Base-by-base conservation (phyloP, 2,888 invertebrate genomes). In the Mesodorylaimus sp. region DNA sequence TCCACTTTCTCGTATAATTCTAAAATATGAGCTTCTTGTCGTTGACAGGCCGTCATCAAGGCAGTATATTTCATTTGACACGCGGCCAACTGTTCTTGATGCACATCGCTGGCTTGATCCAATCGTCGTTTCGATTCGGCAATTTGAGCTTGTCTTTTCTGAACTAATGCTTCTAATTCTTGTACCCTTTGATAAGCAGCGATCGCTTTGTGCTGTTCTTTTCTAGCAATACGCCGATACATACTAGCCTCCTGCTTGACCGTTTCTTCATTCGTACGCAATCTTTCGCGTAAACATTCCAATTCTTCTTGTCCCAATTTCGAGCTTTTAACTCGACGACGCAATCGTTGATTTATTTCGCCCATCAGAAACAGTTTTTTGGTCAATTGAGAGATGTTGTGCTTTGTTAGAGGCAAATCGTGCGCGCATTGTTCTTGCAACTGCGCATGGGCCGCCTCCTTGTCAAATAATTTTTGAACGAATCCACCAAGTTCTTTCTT, bases 11-110 rank as follows among this genome's bases (percentile, higher is more conserved):
- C 29, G 23, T 45, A 45, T 21, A 45, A 23, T 7, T 45, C 32
- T 21, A 45, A 27, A 5, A 45, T 28, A 27, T 45, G 32, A 10
- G n/a, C 28, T 19, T 45, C 45, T 28, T 28, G 45, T 3, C 45
- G 45, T 28, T 45, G 45, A 24, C 45, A 45, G 3, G 29, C 45
- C 5, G 45, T 10, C n/a, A n/a, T 5, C 45, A 45, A n/a, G 28
- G 45, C 28, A 5, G n/a, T 10, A 29, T 21, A 45, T 27, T 45
- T 45, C 27, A 45, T 45, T 21, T 39, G 41, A 16, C 5, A 21
- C 7, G 41, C 41, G 10, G 27, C 10, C 19, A 45, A n/a, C 3
- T 45, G 27, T 23, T 45, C 45, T 32, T 29, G 23, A 19, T 45
- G 45, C 19, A 23, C 19, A 19, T 45, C 26, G 3, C 32, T 23